Percentiles rank a stretch among this genome's conserved stretches.
Evolutionary conservation across 2,797 vertebrate species (phyloP).

Genomic region (Smutsia temminckii): DNA sequence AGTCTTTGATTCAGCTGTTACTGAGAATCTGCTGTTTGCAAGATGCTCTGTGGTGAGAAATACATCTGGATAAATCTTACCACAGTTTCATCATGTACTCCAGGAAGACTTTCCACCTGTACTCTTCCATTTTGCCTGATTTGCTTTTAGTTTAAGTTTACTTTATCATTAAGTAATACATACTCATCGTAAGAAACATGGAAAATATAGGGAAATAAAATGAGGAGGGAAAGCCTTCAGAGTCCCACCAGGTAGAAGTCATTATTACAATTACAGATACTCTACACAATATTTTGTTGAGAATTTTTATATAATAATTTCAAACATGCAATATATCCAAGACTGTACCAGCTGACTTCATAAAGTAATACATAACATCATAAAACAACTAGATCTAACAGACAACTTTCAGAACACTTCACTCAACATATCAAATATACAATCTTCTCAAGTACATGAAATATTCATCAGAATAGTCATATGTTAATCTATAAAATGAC

Average conservation of each 20-base stretch:
- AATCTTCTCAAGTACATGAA: not conserved
- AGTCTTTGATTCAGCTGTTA: not conserved
- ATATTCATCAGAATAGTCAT: not conserved
- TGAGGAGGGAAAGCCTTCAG: not conserved
- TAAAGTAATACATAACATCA: not conserved
- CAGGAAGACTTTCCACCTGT: not conserved
- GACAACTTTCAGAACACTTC: not conserved
- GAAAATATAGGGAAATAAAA: not conserved
- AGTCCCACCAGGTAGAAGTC: not conserved
- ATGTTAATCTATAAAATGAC: constrained; percentile 18
- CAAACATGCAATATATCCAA: not conserved
- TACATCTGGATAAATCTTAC: not conserved
- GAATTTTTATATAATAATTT: constrained; percentile 8
- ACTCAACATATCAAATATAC: not conserved
- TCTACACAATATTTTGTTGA: not conserved
- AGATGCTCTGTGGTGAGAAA: not conserved
- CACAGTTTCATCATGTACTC: not conserved
- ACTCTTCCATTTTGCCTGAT: not conserved
- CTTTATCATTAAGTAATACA: constrained; percentile 6
- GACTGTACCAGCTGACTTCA: not conserved
- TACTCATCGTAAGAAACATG: not conserved
- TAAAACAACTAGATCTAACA: not conserved
- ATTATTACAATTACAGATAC: constrained; percentile 1
- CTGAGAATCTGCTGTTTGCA: not conserved
- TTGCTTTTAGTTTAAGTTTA: constrained; percentile 20